phyloP scores from a whole-genome alignment of 2,113 vertebrate species.

The Trachemys scripta region DNA sequence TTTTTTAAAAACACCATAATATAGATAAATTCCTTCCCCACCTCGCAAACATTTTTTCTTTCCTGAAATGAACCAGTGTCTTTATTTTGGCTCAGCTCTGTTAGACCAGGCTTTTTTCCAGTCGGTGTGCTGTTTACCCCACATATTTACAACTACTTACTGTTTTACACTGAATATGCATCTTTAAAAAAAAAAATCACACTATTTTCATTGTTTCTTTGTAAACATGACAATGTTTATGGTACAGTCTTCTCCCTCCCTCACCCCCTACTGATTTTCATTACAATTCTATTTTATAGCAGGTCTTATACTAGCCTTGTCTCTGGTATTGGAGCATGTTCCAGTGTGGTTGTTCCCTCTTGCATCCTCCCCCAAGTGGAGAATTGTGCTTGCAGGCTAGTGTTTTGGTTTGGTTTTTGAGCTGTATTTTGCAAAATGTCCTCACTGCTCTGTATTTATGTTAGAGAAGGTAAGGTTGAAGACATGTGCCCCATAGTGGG shows the following conservation, averaged over 20 bases:
- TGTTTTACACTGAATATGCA: neutral
- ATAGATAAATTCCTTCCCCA: neutral
- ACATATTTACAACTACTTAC: neutral
- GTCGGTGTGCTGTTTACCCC: neutral
- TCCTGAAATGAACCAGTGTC: too few species aligned
- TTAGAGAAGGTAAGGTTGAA: conserved; percentile 65
- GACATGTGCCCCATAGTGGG: conserved; percentile 57
- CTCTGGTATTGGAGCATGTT: neutral
- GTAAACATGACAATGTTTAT: neutral
- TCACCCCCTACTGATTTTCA: neutral
- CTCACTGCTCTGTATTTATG: conserved; percentile 70
- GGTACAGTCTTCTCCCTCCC: neutral
- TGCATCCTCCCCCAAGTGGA: conserved; percentile 10
- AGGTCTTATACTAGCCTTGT: neutral
- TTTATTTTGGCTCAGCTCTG: neutral
- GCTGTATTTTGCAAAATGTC: conserved; percentile 44
- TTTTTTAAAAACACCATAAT: neutral
- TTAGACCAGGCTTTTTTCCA: neutral
- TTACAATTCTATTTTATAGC: neutral
- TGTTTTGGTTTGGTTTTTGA: conserved; percentile 71
- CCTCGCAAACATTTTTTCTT: neutral
- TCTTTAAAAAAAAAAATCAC: neutral
- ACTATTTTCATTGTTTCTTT: neutral
- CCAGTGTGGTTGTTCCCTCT: conserved; percentile 11
- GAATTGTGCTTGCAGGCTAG: conserved; percentile 40